Evolutionary conservation across 2,888 invertebrate genomes (phyloP).

Genomic region (Melanchra persicariae): DNA sequence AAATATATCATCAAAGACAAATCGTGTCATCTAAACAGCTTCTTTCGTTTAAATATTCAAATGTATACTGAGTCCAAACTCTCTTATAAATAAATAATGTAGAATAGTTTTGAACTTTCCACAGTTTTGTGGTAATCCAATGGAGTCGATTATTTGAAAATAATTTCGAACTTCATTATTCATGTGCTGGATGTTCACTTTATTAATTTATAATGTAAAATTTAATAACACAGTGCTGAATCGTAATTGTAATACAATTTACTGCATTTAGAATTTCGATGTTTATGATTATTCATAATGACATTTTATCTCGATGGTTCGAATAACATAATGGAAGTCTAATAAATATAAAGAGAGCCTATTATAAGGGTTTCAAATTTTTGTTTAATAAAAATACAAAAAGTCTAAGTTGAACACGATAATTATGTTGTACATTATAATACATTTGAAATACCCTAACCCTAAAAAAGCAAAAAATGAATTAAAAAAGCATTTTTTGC

Average conservation of each 20-base stretch:
- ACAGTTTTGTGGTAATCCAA: constrained; percentile 39
- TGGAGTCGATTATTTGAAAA: constrained; percentile 43
- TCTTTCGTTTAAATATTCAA: constrained; percentile 53
- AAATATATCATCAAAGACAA: neutral
- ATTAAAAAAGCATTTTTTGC: too few relatives aligned
- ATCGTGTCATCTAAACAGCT: constrained; percentile 42
- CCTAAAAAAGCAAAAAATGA: too few relatives aligned
- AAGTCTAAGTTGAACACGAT: too few relatives aligned
- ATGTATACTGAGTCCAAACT: constrained; percentile 50
- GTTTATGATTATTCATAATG: neutral
- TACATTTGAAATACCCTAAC: too few relatives aligned
- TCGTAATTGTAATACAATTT: constrained; percentile 13
- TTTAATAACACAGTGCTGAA: constrained; percentile 1
- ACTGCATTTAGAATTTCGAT: neutral
- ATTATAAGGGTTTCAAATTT: too few relatives aligned
- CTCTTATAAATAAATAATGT: constrained; percentile 56
- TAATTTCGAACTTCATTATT: constrained; percentile 14
- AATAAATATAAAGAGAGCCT: too few relatives aligned
- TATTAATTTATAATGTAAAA: constrained; percentile 18
- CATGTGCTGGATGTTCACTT: constrained; percentile 15
- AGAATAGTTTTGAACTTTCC: constrained; percentile 50
- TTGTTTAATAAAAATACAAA: too few relatives aligned
- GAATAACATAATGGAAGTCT: too few relatives aligned
- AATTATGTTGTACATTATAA: too few relatives aligned
- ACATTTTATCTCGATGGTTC: neutral